Conservation (phyloP, 2,113 vertebrate genomes). For the Nibea albiflora region DNA sequence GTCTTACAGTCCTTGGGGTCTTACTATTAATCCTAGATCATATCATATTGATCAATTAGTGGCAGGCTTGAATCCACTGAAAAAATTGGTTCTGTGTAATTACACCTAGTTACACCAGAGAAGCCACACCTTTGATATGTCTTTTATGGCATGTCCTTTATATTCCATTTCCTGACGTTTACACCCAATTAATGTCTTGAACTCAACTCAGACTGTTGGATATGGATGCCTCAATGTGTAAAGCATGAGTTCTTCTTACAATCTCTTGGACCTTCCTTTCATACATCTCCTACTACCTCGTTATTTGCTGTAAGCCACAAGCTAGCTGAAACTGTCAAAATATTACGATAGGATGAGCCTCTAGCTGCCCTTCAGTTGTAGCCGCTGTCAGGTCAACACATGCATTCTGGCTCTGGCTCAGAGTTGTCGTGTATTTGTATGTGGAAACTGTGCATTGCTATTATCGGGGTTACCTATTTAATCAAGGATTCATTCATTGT, state of each 20-base stretch:
- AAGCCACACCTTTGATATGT: constrained; percentile 16
- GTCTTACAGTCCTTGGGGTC: not conserved
- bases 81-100: not conserved
- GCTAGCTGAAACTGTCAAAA: constrained; percentile 37
- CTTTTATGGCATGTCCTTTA: constrained; percentile 2
- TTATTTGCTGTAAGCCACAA: constrained; percentile 39
- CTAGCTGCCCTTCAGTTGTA: constrained; percentile 18
- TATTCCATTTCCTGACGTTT: constrained; percentile 25
- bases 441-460: not conserved
- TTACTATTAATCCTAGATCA: not conserved
- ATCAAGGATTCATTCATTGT: not conserved
- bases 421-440: not conserved
- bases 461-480: not conserved
- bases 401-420: not conserved
- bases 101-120: not conserved
- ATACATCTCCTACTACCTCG: constrained; percentile 50
- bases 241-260: constrained; percentile 18
- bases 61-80: not conserved
- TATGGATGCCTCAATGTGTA: constrained; percentile 22
- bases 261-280: constrained; percentile 34
- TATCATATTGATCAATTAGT: not conserved
- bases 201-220: constrained; percentile 6
- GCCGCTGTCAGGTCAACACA: constrained; percentile 12
- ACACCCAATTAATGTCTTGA: constrained; percentile 43
- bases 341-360: constrained; percentile 43